phyloP scores from a whole-genome alignment of 2,888 invertebrate genomes.

The Meteorus colon region DNA sequence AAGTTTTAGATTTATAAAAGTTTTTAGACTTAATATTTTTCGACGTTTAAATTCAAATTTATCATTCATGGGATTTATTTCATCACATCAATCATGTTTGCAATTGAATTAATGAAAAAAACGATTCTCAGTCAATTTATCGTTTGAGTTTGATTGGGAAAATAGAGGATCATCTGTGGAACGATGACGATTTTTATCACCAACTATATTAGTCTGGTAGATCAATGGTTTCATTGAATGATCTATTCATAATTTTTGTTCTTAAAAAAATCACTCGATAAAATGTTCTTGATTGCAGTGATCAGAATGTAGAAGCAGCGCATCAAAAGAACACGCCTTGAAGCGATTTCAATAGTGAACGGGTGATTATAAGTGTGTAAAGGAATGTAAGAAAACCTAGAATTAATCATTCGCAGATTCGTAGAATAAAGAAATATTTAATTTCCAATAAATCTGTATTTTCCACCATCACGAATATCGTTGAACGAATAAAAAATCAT shows the following conservation, averaged over 20 bases:
- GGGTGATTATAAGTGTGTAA: neutral
- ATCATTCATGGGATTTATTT: too few species aligned
- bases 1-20: too few species aligned
- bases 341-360: neutral
- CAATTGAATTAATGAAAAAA: too few species aligned
- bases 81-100: too few species aligned
- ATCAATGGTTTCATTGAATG: neutral
- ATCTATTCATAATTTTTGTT: neutral
- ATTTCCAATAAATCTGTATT: neutral
- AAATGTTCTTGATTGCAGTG: slow-evolving; percentile 33
- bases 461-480: neutral
- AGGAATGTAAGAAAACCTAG: neutral
- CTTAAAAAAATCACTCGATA: neutral
- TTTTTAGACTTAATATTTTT: too few species aligned
- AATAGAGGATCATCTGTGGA: neutral
- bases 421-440: neutral
- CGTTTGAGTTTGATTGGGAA: neutral
- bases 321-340: neutral
- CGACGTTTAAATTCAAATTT: too few species aligned
- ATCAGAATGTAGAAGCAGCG: slow-evolving; percentile 24
- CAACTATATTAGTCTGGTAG: neutral
- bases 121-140: too few species aligned
- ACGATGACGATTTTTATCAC: neutral
- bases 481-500: neutral
- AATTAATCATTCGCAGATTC: neutral